These are phyloP conservation scores for Pogoniulus pusillus DNA, from an alignment of 2,797 vertebrate species.

Conservation along the genomic window DNA sequence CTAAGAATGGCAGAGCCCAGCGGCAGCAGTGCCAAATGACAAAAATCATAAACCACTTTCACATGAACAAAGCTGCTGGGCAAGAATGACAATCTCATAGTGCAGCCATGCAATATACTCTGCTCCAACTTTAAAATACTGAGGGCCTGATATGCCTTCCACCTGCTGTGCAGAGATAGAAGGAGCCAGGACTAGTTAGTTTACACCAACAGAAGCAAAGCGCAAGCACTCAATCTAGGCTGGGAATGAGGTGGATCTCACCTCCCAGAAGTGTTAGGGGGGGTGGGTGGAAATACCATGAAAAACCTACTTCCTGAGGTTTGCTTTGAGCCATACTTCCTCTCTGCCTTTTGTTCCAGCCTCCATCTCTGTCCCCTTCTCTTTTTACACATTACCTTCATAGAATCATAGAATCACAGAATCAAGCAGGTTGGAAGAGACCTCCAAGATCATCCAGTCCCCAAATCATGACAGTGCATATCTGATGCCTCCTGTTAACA, in stretches of 20 bases:
- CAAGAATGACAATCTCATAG: background rate
- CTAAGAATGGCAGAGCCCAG: background rate
- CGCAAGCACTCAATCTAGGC: background rate
- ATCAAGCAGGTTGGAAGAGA: too few species aligned
- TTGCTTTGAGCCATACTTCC: background rate
- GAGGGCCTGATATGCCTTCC: background rate
- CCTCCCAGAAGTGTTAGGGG: background rate
- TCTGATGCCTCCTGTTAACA: background rate
- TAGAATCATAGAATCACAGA: too few species aligned
- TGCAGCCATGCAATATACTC: background rate
- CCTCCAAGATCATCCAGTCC: background rate
- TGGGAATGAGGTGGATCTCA: background rate
- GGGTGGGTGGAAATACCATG: background rate
- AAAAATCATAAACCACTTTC: background rate
- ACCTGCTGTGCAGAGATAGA: background rate
- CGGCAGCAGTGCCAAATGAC: background rate
- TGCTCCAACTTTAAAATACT: conserved; percentile 3
- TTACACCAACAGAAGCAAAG: background rate
- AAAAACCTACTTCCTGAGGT: background rate
- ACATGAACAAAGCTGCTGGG: background rate
- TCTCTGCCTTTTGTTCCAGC: background rate
- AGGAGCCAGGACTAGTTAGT: background rate
- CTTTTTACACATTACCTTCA: background rate
- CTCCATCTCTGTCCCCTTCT: background rate
- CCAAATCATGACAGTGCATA: background rate